phyloP scores from a whole-genome alignment of 2,113 vertebrate genomes.

The Dasyornis broadbenti region DNA sequence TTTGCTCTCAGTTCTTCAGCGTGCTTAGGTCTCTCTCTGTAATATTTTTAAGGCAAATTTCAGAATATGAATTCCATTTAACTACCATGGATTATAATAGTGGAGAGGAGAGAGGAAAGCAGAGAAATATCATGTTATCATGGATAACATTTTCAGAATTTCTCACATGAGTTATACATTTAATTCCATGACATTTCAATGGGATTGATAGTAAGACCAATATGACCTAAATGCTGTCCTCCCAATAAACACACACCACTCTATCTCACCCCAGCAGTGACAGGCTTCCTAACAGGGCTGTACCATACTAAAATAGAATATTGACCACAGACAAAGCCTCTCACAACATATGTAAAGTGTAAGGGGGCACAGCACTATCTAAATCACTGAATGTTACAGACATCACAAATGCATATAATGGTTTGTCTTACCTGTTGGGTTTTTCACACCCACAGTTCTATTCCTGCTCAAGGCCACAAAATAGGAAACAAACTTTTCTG shows the following conservation, averaged over 20 bases:
- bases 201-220: background rate
- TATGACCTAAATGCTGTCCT: background rate
- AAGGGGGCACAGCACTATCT: background rate
- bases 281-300: background rate
- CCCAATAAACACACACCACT: background rate
- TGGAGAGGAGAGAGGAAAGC: background rate
- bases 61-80: background rate
- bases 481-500: background rate
- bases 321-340: background rate
- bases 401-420: background rate
- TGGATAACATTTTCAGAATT: background rate
- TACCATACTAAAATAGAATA: background rate
- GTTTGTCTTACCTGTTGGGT: background rate
- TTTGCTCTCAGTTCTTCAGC: background rate
- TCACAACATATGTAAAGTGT: rapidly evolving
- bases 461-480: background rate
- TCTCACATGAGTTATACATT: background rate
- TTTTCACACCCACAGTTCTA: background rate
- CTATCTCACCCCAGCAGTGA: background rate
- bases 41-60: conserved; percentile 3
- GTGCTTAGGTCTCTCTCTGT: background rate
- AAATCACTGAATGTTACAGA: background rate
- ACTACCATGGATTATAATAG: background rate
- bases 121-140: background rate
- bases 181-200: background rate